A percentile compares a stretch with the other conserved stretches of the same genome.
phyloP scores from a whole-genome alignment of 2,113 vertebrate species.

The Clarias batrachus region DNA sequence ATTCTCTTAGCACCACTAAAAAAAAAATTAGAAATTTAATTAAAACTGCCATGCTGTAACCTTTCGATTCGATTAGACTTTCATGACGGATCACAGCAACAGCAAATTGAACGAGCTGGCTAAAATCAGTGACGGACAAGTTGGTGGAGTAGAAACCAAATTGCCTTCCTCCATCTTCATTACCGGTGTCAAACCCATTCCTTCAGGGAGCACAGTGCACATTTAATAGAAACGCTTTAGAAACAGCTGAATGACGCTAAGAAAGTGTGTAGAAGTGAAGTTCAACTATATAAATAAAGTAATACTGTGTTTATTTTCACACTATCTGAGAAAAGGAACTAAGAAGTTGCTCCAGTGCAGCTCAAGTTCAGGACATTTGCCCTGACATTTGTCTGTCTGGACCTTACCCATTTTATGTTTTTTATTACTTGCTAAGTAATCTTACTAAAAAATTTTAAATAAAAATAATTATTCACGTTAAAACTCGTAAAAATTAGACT shows the following conservation, averaged over 20 bases:
- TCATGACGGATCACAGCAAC: background rate
- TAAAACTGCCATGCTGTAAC: background rate
- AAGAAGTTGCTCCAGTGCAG: background rate
- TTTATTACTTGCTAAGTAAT: too few species aligned
- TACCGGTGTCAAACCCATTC: slow-evolving; percentile 3
- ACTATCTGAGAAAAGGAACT: background rate
- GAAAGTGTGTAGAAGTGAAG: background rate
- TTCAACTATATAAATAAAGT: background rate
- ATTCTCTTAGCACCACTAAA: background rate
- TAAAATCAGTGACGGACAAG: slow-evolving; percentile 13
- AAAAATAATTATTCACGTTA: background rate
- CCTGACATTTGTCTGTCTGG: background rate
- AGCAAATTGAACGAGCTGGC: slow-evolving; percentile 13
- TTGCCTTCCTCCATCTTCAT: slow-evolving; percentile 22
- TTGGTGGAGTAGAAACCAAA: background rate
- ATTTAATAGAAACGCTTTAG: background rate
- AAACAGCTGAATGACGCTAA: background rate
- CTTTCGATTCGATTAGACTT: slow-evolving; percentile 4
- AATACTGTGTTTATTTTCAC: background rate
- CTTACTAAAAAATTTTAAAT: too few species aligned
- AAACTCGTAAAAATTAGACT: background rate
- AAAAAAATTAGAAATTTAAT: background rate
- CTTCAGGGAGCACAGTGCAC: background rate
- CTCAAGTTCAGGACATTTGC: background rate
- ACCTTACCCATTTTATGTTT: background rate